phyloP scores from a whole-genome alignment of 2,797 vertebrate genomes.

The Tenualosa thibaudeaui region DNA sequence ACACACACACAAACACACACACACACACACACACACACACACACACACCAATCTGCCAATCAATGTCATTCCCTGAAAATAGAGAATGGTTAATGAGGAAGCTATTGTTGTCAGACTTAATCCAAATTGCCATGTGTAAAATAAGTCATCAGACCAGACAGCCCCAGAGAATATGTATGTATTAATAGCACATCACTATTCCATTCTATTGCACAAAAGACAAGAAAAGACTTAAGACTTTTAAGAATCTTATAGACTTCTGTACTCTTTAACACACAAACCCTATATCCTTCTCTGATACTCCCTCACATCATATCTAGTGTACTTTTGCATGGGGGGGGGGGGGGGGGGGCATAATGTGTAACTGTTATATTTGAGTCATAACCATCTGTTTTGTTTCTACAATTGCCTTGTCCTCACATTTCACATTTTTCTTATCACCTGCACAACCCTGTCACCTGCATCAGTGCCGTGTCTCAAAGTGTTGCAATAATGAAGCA shows the following conservation, averaged over 20 bases:
- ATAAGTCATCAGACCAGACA: neutral
- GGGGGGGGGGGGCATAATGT: too few species aligned
- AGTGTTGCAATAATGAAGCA: neutral
- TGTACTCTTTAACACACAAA: too few species aligned
- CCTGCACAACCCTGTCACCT: neutral
- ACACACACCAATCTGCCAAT: neutral
- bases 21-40: neutral
- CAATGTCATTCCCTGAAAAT: neutral
- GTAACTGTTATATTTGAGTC: neutral
- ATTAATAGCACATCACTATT: neutral
- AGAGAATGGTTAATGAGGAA: neutral
- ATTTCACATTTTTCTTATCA: neutral
- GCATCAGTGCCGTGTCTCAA: neutral
- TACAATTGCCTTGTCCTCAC: too few species aligned
- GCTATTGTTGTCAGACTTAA: neutral
- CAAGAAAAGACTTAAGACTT: neutral
- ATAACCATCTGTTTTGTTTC: neutral
- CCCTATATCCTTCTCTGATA: too few species aligned
- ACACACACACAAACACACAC: neutral
- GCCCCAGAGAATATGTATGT: neutral
- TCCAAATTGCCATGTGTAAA: neutral
- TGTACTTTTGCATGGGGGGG: too few species aligned
- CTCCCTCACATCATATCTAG: too few species aligned
- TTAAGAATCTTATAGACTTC: too few species aligned
- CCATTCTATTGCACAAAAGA: neutral